Evolutionary conservation across 2,113 vertebrate species (phyloP), one percentile per base, ranked within the genome.

Genomic region (Microtus pennsylvanicus): DNA sequence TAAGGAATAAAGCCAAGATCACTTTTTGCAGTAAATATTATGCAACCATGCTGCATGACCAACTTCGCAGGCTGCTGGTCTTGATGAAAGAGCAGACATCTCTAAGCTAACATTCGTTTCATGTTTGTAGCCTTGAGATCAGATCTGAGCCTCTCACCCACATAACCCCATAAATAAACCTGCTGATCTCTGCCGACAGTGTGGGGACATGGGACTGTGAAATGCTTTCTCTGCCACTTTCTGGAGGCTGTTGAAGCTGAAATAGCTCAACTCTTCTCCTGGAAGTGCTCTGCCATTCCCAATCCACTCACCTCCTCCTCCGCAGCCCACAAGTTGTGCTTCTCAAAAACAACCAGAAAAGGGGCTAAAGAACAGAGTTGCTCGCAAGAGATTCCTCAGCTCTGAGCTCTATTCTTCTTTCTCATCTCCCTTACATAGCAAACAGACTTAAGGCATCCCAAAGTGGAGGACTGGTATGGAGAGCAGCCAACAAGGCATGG

Each of bases 1-100:
- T 90, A 22, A 94, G 72, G 38, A 85, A 52, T 11, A 45, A 22
- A 91, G 58, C 87, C 87, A 93, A 91, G 38, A 85, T 70, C 63
- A 33, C 33, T 81, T 90, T 90, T 87, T 72, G 89, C 50, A 63
- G 82, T 61, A 89, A 96, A 80, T 70, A 74, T 95, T 94, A 78
- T 19, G 55, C 63, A 92, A 88, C 81, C 69, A 7, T 35, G 55
- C 61, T 90, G 77, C 81, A n/a, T 65, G 24, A 72, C 50, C 78
- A 81, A 9, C 26, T 30, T 61, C 52, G 42, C 26, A 30, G 30
- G 88, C 35, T 30, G 70, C 58, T 77, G 26, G 58, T 58, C 65
- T 91, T 83, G 38, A 52, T 17, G 24, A 70, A 95, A 96, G 24
- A 50, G 11, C 81, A 2, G 78, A 33, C 38, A 42, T 63, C n/a